These are phyloP conservation scores for Formica exsecta DNA, from an alignment of 1,140 invertebrate genomes.

Conservation along the genomic window DNA sequence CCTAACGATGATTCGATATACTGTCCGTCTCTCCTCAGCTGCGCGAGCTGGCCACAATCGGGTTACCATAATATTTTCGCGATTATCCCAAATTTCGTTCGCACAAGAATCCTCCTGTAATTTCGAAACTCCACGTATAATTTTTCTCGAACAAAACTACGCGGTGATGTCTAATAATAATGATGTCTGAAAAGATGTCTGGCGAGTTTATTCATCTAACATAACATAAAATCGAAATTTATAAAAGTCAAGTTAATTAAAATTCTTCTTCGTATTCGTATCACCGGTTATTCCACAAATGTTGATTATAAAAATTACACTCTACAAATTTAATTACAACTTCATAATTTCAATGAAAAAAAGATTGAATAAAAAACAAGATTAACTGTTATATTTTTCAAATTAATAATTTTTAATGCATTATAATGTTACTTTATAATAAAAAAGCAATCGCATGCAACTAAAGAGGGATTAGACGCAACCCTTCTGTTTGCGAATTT, in stretches of 20 bases:
- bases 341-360: neutral
- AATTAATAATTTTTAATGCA: neutral
- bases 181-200: no score
- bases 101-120: neutral
- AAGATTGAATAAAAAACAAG: neutral
- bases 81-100: constrained; percentile 69
- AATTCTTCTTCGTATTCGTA: no score
- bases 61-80: constrained; percentile 84
- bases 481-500: neutral
- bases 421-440: neutral
- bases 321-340: neutral
- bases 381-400: neutral
- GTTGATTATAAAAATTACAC: neutral
- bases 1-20: constrained; percentile 84
- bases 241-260: neutral
- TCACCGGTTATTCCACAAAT: no score
- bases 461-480: constrained; percentile 25
- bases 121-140: neutral
- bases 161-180: neutral
- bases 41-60: constrained; percentile 75
- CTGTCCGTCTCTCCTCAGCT: constrained; percentile 31
- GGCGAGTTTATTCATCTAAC: no score
- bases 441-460: neutral
- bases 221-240: neutral
- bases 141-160: constrained; percentile 35